Evolutionary conservation across 64 coral and sea anemone species (phyloP), one percentile per base, ranked within the genome.

Genomic region (Catalaphyllia jardinei): DNA sequence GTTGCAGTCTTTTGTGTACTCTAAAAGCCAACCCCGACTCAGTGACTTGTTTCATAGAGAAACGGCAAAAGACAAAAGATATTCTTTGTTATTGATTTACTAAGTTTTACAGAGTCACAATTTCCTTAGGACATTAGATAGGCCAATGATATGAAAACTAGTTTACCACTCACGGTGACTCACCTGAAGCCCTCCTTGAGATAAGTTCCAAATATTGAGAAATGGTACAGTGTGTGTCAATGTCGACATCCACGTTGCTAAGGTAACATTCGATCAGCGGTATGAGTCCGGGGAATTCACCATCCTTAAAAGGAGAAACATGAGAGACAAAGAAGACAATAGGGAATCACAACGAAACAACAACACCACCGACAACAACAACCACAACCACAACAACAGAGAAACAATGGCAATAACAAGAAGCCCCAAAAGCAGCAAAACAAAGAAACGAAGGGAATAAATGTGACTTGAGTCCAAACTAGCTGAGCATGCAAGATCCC

Each of bases 181-280:
- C 55, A 98, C 97, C 97, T 74, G 97, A 99, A 20, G 97, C 97
- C 54, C 88, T 95, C 22, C 79, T 88, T 12, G 86, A 86, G 65
- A 99, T 99, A 22, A 99, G 86, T 67, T 93, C 91, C 31, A 99
- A 78, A 86, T 99, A 99, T 27, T 99, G 93, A 0, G 87, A 93
- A 51, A 99, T 99, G 14, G 97, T 99, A 74, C 97, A 99, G 6
- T 91, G 88, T 3, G 97, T 99, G 72, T 95, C 94, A 62, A 95
- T 78, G 29, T 99, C 97, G 14, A 99, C 80, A 74, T 99, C 97
- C 27, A 99, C 91, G 86, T 91, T 90, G 79, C 86, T n/a, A 72
- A 99, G 93, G 94, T 95, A 99, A 88, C 91, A 91, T 60, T 99
- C 93, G 75, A 99, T 95, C 54, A 99, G 88, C 19, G 97, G 97